These are phyloP conservation scores for Hycleus phaleratus DNA, from an alignment of 1,140 invertebrate species.

Conservation along the genomic window DNA sequence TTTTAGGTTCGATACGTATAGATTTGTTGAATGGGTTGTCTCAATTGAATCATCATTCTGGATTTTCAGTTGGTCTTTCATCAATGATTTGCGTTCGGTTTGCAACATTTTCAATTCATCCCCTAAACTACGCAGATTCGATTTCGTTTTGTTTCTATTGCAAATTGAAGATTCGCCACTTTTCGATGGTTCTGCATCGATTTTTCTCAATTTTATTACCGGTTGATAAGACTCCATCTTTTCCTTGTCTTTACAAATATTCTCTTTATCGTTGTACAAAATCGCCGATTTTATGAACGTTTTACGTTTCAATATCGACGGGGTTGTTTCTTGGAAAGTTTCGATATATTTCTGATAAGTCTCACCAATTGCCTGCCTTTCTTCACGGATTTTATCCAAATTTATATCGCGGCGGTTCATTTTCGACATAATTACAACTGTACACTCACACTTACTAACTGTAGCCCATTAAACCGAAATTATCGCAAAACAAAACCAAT, in stretches of 20 bases:
- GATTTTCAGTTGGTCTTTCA: slow-evolving; percentile 37
- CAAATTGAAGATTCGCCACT: slow-evolving; percentile 36
- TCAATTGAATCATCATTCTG: too few relatives aligned
- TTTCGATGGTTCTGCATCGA: slow-evolving; percentile 39
- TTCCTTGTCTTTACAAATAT: slow-evolving; percentile 19
- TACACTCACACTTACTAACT: too few relatives aligned
- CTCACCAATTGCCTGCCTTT: slow-evolving; percentile 79
- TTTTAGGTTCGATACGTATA: slow-evolving; percentile 81
- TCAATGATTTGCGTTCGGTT: slow-evolving; percentile 18
- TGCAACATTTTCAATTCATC: slow-evolving; percentile 36
- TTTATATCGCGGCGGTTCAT: slow-evolving; percentile 28
- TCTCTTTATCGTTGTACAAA: slow-evolving; percentile 25
- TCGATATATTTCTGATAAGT: slow-evolving; percentile 39
- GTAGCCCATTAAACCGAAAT: too few relatives aligned
- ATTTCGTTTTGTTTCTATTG: slow-evolving; percentile 42
- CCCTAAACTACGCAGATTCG: slow-evolving; percentile 38
- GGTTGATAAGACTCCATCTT: slow-evolving; percentile 34
- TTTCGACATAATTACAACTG: not conserved
- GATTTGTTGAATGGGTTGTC: slow-evolving; percentile 76
- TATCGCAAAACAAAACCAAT: too few relatives aligned
- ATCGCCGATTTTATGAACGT: slow-evolving; percentile 35
- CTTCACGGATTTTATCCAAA: slow-evolving; percentile 53
- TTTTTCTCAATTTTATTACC: slow-evolving; percentile 19
- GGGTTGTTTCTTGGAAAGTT: slow-evolving; percentile 32
- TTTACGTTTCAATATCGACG: slow-evolving; percentile 14